Evolutionary conservation across 2,888 invertebrate genomes (phyloP).

Genomic region (Pteria penguin): DNA sequence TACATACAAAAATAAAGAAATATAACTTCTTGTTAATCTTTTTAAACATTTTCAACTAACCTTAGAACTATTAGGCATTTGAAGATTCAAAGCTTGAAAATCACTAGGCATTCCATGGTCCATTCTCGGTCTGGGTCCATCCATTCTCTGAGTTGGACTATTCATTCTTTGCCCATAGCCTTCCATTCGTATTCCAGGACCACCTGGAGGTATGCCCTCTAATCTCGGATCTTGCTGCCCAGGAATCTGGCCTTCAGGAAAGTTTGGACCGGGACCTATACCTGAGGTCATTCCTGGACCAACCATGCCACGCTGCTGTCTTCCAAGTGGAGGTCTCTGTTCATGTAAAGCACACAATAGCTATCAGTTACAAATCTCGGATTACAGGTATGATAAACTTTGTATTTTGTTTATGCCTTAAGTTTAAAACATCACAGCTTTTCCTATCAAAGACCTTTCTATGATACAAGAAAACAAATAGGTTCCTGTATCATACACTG

Average conservation of each 20-base stretch:
- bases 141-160: constrained; percentile 31
- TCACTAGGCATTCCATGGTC: constrained; percentile 63
- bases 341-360: too few species aligned
- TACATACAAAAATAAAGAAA: too few species aligned
- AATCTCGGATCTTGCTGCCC: constrained; percentile 8
- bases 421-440: too few species aligned
- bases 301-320: constrained; percentile 22
- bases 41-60: too few species aligned
- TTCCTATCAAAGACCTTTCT: too few species aligned
- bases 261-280: constrained; percentile 24
- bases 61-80: constrained; percentile 34
- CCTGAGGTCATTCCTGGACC: constrained; percentile 16
- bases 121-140: constrained; percentile 32
- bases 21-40: too few species aligned
- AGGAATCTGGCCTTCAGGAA: constrained; percentile 18
- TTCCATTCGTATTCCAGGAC: constrained; percentile 21
- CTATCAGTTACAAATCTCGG: too few species aligned
- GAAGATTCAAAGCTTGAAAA: constrained; percentile 72
- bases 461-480: too few species aligned
- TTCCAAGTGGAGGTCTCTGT: constrained; percentile 24
- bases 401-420: too few species aligned
- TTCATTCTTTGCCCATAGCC: constrained; percentile 26
- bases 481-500: too few species aligned
- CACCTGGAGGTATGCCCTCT: constrained; percentile 21
- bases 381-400: too few species aligned